Percentiles rank a stretch among this genome's conserved stretches.
phyloP scores from a whole-genome alignment of 2,113 vertebrate genomes.

The Malurus cyaneus region DNA sequence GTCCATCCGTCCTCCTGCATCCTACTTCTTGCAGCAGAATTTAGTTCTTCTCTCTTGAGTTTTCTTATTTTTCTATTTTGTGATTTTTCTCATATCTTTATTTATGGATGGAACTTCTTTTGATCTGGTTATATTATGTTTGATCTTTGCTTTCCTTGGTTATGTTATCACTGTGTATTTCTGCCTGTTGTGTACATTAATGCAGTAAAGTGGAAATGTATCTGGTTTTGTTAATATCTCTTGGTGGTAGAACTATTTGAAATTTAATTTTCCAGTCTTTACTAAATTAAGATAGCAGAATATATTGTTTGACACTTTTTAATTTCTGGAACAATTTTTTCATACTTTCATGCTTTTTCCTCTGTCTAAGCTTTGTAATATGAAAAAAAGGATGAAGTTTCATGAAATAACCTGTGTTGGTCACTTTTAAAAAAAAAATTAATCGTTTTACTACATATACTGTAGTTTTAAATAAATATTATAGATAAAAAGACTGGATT shows the following conservation, averaged over 20 bases:
- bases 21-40: not conserved
- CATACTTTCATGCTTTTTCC: not conserved
- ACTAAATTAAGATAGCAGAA: not conserved
- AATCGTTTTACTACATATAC: not conserved
- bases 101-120: not conserved
- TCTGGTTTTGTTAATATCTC: not conserved
- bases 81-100: not conserved
- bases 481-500: not conserved
- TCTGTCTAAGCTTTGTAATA: not conserved
- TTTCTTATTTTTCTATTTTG: not conserved
- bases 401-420: not conserved
- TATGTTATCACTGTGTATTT: not conserved
- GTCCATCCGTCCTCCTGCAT: not conserved
- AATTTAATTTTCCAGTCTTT: not conserved
- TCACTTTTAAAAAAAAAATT: not conserved
- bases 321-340: not conserved
- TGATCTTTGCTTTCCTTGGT: not conserved
- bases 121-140: not conserved
- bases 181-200: not conserved
- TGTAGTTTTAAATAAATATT: not conserved
- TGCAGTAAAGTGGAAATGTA: not conserved
- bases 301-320: not conserved
- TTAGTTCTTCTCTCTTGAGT: not conserved
- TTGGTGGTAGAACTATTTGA: not conserved
- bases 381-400: not conserved